Base-by-base conservation (phyloP, 2,888 invertebrate genomes). In the Boloria selene region DNA sequence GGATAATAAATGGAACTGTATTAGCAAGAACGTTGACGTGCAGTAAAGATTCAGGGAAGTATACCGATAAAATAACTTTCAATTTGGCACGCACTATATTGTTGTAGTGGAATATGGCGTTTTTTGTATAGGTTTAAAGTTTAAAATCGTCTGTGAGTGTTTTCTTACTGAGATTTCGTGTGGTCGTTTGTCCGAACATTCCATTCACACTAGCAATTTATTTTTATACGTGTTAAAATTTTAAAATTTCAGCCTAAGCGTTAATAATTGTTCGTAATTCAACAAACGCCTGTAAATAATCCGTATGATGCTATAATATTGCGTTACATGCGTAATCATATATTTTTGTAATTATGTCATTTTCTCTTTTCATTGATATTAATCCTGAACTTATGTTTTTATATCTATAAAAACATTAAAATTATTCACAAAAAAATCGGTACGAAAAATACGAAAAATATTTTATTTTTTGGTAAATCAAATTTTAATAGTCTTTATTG, bases 1-100 rank as follows among this genome's bases (percentile, higher is more conserved):
- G 80, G 79, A 77, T 77, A 75, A 80, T 82, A 82, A 82, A 82
- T 77, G 77, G 72, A 71, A 75, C 72, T 74, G 76, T 79, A 81
- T 79, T 77, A 74, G 76, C 63, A 72, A 75, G 76, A 81, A 79
- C 66, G 77, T 74, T 78, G 77, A 81, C 76, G 76, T 67, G 67
- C 62, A 77, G 77, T 80, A 80, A 79, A 79, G 71, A 73, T 78
- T 76, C 77, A 66, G 72, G 73, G 78, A 79, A 83, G 79, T 70
- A 74, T 75, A 74, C 75, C 75, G 74, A 79, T 78, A 77, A 79
- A 62, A 52, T 59, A 63, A 64, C 64, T 56, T 51, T 52, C 52
- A 64, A 58, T 64, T 44, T 44, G 51, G 49, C 59, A 66, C 65
- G 65, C 61, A 59, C 58, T 58, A 51, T 2, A 56, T 49, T 51